Percentiles rank a stretch among this genome's conserved stretches.
Conservation (phyloP, 1,140 invertebrate species). For the Drosophila virilis region DNA sequence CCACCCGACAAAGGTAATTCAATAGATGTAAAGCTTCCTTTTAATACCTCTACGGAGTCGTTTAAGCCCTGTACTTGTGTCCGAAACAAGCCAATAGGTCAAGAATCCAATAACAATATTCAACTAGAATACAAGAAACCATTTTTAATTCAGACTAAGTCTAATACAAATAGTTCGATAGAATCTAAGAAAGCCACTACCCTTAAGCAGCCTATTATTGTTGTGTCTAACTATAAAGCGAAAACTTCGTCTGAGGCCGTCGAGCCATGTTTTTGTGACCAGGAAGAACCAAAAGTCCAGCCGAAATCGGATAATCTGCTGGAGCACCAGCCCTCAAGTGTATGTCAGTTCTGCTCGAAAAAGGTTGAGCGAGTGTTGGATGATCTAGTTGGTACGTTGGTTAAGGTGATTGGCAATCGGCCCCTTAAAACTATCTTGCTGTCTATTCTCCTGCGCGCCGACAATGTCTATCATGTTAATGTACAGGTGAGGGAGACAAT, state of each 20-base stretch:
- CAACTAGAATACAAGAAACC: no score
- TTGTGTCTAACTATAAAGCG: no score
- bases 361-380: constrained; percentile 11
- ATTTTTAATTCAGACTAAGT: no score
- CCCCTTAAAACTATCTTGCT: constrained; percentile 33
- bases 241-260: no score
- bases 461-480: constrained; percentile 66
- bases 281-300: no score
- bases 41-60: background rate
- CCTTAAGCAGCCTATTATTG: background rate
- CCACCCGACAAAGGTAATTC: no score
- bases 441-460: constrained; percentile 39
- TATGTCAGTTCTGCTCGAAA: constrained; percentile 35
- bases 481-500: constrained; percentile 43
- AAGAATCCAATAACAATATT: no score
- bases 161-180: background rate
- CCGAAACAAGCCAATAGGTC: no score
- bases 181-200: background rate
- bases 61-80: no score
- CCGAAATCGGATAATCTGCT: background rate
- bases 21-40: no score
- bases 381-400: constrained; percentile 22
- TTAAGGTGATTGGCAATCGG: constrained; percentile 18
- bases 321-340: constrained; percentile 1
- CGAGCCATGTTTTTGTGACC: no score